Evolutionary conservation across 2,797 vertebrate species (phyloP).

Genomic region (Benthosema pterotum): DNA sequence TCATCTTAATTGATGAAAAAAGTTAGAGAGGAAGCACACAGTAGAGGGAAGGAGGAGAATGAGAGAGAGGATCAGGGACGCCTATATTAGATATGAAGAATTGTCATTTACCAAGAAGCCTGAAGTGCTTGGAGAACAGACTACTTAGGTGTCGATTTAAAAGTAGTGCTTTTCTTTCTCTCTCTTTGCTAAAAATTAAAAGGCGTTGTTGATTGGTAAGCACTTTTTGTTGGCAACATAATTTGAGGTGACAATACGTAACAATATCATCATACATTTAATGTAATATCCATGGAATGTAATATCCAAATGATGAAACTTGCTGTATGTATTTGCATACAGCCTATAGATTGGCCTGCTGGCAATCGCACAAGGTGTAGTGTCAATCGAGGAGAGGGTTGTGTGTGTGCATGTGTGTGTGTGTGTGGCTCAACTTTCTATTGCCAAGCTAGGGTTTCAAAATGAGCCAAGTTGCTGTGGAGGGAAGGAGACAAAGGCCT

Average conservation of each 20-base stretch:
- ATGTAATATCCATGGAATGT: too few relatives aligned
- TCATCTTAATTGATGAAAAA: conserved; percentile 66
- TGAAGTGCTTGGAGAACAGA: too few relatives aligned
- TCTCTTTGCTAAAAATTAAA: too few relatives aligned
- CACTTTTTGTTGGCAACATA: too few relatives aligned
- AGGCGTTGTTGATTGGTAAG: too few relatives aligned
- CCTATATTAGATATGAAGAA: too few relatives aligned
- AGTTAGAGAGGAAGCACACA: conserved; percentile 25
- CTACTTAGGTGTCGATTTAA: too few relatives aligned
- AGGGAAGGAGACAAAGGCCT: conserved; percentile 11
- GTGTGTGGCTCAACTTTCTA: conserved; percentile 60
- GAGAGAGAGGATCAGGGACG: conserved; percentile 30
- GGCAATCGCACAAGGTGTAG: conserved; percentile 25
- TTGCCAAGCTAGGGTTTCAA: conserved; percentile 49
- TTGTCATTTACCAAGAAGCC: too few relatives aligned
- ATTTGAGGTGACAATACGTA: too few relatives aligned
- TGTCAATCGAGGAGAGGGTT: background rate
- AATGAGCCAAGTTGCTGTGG: conserved; percentile 34
- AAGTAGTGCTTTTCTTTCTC: too few relatives aligned
- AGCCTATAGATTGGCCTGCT: conserved; percentile 4
- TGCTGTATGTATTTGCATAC: conserved; percentile 34
- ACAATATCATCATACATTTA: too few relatives aligned
- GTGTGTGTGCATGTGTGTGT: conserved; percentile 17
- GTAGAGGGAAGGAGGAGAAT: background rate
- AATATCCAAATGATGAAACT: too few relatives aligned